Base-by-base conservation (phyloP, 1,140 invertebrate genomes). In the Drosophila bipectinata region DNA sequence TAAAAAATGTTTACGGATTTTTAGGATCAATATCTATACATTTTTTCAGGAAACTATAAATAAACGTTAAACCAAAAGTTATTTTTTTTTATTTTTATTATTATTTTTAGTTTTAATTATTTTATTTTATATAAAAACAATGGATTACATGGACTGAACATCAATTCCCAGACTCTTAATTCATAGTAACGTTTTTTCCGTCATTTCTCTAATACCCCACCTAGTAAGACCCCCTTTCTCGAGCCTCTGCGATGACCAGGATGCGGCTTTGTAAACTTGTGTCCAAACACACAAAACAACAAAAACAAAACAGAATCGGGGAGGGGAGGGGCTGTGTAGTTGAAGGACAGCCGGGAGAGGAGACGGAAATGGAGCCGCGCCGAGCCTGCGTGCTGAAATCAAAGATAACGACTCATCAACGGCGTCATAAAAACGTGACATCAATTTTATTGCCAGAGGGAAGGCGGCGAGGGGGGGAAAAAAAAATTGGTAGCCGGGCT, bases 391-490 rank as follows among this genome's bases (percentile, higher is more conserved):
- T 75, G 73, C 71, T 62, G 66, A 79, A 87, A 87, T 87, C 83
- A 87, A 87, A 87, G 83, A 87, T 87, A 87, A 87, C 82, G 78
- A 87, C 75, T 87, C 78, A 87, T 87, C 83, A 87, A 87, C 75
- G 78, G 78, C 83, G 82, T 87, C 82, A 87, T 87, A 87, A 87
- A 87, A 87, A 87, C 82, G 83, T 87, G 83, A 87, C 83, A 87
- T 87, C 82, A 87, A 87, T 87, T 87, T 87, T 75, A 87, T 87
- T 60, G 79, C 72, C 72, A 58, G 28, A 57, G 55, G 61, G 68
- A 1, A 18, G 54, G 47, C n/a, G 10, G 24, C 24, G 26, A 28
- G 24, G 49, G 34, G 24, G 49, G 45, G 51, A 7, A 28, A 28
- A 44, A 45, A 18, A 18, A 45, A 45, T 15, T 6, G 41, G 15